Conservation (phyloP, 2,113 vertebrate genomes). For the Bolborhynchus lineola region DNA sequence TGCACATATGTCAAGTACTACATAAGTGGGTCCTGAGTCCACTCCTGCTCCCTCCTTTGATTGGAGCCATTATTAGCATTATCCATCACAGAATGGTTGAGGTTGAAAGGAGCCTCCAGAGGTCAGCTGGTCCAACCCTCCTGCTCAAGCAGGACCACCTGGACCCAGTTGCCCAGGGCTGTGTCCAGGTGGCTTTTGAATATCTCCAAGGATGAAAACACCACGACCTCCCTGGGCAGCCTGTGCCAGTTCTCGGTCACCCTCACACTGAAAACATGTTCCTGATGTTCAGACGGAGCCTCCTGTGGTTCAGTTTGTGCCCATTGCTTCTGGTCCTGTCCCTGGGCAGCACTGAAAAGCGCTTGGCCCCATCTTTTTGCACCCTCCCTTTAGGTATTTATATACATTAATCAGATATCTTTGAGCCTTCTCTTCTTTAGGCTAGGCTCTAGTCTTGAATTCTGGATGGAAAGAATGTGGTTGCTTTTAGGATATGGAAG, state of each 20-base stretch:
- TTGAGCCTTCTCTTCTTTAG: neutral
- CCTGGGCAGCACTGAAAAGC: neutral
- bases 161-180: neutral
- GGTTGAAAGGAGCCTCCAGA: neutral
- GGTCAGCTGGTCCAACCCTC: accelerated
- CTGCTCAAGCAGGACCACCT: neutral
- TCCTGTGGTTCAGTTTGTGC: neutral
- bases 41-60: neutral
- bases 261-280: neutral
- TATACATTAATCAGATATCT: accelerated
- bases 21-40: neutral
- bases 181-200: neutral
- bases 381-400: neutral
- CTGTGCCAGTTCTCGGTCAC: neutral
- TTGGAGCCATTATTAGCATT: neutral
- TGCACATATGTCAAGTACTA: accelerated
- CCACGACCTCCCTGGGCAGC: neutral
- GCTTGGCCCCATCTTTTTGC: neutral
- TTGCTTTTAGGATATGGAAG: neutral
- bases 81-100: neutral
- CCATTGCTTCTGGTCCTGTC: neutral
- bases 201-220: neutral
- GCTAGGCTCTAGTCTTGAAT: neutral
- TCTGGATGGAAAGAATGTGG: neutral
- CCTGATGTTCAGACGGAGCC: neutral